phyloP scores from a whole-genome alignment of 2,888 invertebrate species.

The Drosophila infuscata region DNA sequence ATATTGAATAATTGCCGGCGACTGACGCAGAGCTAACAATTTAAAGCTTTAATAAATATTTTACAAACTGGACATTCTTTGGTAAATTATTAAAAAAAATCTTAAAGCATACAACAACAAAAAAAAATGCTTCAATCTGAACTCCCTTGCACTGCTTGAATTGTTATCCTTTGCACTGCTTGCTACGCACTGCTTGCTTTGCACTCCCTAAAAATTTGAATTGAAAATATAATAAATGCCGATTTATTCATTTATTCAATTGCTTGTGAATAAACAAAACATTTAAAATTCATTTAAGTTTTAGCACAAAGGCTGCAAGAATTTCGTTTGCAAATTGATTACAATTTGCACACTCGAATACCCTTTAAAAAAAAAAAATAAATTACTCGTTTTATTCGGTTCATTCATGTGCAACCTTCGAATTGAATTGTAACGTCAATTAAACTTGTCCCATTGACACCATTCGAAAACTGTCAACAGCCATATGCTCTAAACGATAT shows the following conservation, averaged over 20 bases:
- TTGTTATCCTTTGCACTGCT: neutral
- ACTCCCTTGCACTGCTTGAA: neutral
- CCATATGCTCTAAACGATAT: conserved; percentile 14
- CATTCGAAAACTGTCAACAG: conserved; percentile 53
- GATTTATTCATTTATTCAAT: neutral
- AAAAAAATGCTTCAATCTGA: neutral
- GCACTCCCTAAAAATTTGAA: neutral
- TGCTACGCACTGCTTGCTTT: neutral
- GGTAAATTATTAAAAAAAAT: neutral
- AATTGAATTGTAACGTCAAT: conserved; percentile 74
- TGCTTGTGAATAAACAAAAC: neutral
- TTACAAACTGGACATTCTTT: neutral
- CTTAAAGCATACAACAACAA: neutral
- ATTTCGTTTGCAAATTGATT: conserved; percentile 7
- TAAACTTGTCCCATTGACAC: conserved; percentile 61
- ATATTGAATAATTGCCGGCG: conserved; percentile 28
- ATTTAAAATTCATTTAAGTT: neutral
- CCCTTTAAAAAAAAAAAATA: neutral
- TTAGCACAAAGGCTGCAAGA: conserved; percentile 1
- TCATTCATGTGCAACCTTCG: conserved; percentile 41
- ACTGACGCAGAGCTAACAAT: neutral
- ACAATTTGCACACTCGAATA: conserved; percentile 1
- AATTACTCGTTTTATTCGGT: neutral
- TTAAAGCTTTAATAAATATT: neutral
- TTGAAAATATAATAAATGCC: neutral